phyloP scores from a whole-genome alignment of 2,113 vertebrate species.

The Phylloscopus trochiloides region DNA sequence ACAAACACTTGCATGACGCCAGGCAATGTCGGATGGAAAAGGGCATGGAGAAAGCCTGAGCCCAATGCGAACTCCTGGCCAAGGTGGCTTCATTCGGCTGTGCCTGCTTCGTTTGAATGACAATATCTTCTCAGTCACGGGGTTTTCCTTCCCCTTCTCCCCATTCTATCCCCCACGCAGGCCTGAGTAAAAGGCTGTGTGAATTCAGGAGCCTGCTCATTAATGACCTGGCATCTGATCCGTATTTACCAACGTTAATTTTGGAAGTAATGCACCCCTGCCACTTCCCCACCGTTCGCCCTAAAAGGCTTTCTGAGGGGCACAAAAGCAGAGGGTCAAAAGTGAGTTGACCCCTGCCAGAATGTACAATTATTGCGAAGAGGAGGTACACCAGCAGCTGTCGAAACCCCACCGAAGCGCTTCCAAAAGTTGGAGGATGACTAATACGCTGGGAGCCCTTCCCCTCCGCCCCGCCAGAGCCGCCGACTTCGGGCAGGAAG shows the following conservation, averaged over 20 bases:
- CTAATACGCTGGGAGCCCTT: slow-evolving; percentile 71
- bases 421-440: slow-evolving; percentile 76
- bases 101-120: slow-evolving; percentile 52
- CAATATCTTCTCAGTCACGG: slow-evolving; percentile 37
- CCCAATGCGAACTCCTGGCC: not conserved
- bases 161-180: not conserved
- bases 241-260: slow-evolving; percentile 73
- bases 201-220: slow-evolving; percentile 63
- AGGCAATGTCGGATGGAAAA: no score
- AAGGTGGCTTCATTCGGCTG: slow-evolving; percentile 68
- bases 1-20: no score
- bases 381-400: slow-evolving; percentile 78
- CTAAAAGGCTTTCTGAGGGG: slow-evolving; percentile 69
- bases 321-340: slow-evolving; percentile 81
- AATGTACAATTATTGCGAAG: slow-evolving; percentile 80
- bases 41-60: not conserved
- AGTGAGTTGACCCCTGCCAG: slow-evolving; percentile 83
- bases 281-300: slow-evolving; percentile 74
- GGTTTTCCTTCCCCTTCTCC: not conserved
- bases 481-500: slow-evolving; percentile 68
- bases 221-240: slow-evolving; percentile 78
- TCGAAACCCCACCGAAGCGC: slow-evolving; percentile 74
- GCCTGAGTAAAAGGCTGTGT: slow-evolving; percentile 56
- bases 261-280: slow-evolving; percentile 73
- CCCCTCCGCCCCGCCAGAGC: slow-evolving; percentile 50